Evolutionary conservation across 2,888 invertebrate species (phyloP).

Genomic region (Leptodirus hochenwartii): DNA sequence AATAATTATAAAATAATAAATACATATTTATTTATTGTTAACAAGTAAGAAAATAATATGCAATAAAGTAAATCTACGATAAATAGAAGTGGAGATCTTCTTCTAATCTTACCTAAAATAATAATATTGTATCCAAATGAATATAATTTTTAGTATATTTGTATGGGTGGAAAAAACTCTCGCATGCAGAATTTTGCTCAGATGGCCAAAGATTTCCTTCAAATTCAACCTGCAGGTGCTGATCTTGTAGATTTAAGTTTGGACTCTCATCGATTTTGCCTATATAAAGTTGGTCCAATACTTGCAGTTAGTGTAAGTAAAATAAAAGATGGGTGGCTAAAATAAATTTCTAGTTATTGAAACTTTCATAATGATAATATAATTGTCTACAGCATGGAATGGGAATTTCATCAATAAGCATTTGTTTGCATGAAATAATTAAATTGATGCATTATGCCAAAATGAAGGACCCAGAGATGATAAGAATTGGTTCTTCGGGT

Average conservation of each 20-base stretch:
- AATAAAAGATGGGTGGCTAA: slow-evolving; percentile 24
- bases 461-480: slow-evolving; percentile 40
- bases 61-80: too few relatives aligned
- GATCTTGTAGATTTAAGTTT: slow-evolving; percentile 35
- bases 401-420: slow-evolving; percentile 53
- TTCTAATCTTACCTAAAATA: too few relatives aligned
- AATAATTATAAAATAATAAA: too few relatives aligned
- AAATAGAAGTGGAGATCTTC: too few relatives aligned
- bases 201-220: slow-evolving; percentile 32
- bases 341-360: neutral
- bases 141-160: slow-evolving; percentile 44
- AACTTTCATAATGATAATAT: slow-evolving; percentile 5
- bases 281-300: slow-evolving; percentile 50
- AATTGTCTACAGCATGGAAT: slow-evolving; percentile 45
- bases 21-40: too few relatives aligned
- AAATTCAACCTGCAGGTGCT: slow-evolving; percentile 25
- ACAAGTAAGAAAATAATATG: too few relatives aligned
- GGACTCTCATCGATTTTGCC: slow-evolving; percentile 40
- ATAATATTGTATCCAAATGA: too few relatives aligned
- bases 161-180: slow-evolving; percentile 47
- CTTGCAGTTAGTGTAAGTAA: slow-evolving; percentile 31
- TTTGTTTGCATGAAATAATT: slow-evolving; percentile 50
- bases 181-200: slow-evolving; percentile 45
- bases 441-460: slow-evolving; percentile 49
- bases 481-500: slow-evolving; percentile 52